These are phyloP conservation scores for Andrena camellia DNA, from an alignment of 2,888 invertebrate species.

Conservation along the genomic window DNA sequence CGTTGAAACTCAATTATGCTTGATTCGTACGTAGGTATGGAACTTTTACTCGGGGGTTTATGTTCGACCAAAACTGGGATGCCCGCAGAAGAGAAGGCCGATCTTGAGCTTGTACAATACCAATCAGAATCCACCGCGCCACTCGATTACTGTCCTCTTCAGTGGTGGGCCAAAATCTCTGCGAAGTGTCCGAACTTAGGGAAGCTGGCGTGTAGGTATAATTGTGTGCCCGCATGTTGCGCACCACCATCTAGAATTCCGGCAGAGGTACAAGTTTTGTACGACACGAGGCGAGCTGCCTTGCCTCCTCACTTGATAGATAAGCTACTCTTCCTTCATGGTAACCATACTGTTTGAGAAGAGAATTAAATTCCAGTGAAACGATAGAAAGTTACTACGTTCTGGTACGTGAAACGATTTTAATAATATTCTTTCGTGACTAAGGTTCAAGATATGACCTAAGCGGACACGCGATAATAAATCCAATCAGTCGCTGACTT, in stretches of 20 bases:
- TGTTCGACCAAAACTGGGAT: constrained; percentile 81
- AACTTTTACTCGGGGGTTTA: constrained; percentile 83
- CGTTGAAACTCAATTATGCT: neutral
- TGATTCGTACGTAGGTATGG: constrained; percentile 81
- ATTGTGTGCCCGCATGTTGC: constrained; percentile 85
- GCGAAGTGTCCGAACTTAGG: constrained; percentile 85
- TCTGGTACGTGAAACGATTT: constrained; percentile 18
- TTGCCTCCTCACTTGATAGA: constrained; percentile 84
- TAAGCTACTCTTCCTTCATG: constrained; percentile 83
- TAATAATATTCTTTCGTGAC: constrained; percentile 4
- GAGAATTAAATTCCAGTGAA: constrained; percentile 4
- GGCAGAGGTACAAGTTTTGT: constrained; percentile 82
- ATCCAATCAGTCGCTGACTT: neutral
- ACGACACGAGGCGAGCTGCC: constrained; percentile 82
- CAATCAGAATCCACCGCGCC: constrained; percentile 85
- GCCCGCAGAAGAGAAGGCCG: constrained; percentile 84
- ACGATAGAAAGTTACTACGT: constrained; percentile 16
- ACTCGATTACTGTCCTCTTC: constrained; percentile 85
- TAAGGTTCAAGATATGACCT: constrained; percentile 6
- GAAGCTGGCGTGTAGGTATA: constrained; percentile 83
- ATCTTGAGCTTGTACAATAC: constrained; percentile 85
- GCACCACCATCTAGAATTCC: constrained; percentile 84
- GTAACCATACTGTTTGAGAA: constrained; percentile 79
- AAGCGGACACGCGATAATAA: neutral
- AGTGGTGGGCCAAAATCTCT: constrained; percentile 84